Evolutionary conservation across 2,113 vertebrate species (phyloP), one percentile per base, ranked within the genome.

Genomic region (Ammospiza caudacuta): DNA sequence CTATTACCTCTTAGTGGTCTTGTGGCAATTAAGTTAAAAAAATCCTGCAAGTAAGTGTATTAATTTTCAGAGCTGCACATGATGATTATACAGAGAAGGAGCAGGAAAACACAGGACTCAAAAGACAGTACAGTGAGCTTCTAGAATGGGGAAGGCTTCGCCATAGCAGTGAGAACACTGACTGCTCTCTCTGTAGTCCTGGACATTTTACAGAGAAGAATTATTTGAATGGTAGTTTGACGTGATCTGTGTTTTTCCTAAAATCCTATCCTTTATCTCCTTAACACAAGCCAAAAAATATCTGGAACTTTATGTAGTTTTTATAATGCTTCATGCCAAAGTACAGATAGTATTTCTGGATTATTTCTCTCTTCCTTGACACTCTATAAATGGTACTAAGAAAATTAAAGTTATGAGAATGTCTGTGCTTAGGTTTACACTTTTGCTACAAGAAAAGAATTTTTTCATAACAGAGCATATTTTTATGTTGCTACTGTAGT

Each of bases 271-370:
- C 73, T 44, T 95, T 89, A 79, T 73, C 61, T 83, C 59, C 62
- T 82, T 69, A 95, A 94, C 37, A 85, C 18, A 57, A 76, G 74
- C 49, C 37, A 91, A 94, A 92, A 93, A 79, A 63, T 54, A 66
- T 54, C 55, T 80, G 87, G 37, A 96, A 88, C 31, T 94, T 85
- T 39, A 74, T 73, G 43, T 41, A 85, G 39, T 51, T 95, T 96
- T 92, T 63, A 21, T 58, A 95, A 86, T 3, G 6, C 37, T 93
- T 95, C 66, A 92, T 62, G 72, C 63, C 46, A 86, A 94, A 94
- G 54, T 35, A 80, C 73, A 89, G 64, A 86, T 35, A 87, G 52
- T 72, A 74, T 52, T 92, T 77, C 51, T 58, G 69, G 46, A 89
- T 75, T 79, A 43, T 89, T 89, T 37, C 89, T 58, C 55, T 87